A percentile compares a stretch with the other conserved stretches of the same genome.
Evolutionary conservation across 2,797 vertebrate genomes (phyloP).

Genomic region (Champsocephalus gunnari): DNA sequence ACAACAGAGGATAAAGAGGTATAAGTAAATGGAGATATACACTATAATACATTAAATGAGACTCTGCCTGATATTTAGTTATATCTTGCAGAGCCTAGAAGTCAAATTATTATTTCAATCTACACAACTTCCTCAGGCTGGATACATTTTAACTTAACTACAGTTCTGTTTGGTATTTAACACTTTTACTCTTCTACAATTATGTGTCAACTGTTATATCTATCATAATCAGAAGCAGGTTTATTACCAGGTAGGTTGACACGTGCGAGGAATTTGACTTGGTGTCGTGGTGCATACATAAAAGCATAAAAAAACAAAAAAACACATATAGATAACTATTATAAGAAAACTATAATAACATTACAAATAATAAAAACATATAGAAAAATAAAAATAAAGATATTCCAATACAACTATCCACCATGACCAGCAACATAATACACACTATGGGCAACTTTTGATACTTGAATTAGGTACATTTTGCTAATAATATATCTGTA

Average conservation of each 20-base stretch:
- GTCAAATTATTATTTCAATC: too few relatives aligned
- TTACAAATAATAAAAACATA: too few relatives aligned
- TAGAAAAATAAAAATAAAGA: not conserved
- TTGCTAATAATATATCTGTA: not conserved
- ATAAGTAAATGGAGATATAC: not conserved
- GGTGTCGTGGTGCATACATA: too few relatives aligned
- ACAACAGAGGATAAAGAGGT: slow-evolving; percentile 6
- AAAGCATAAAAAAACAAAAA: too few relatives aligned
- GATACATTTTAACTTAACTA: too few relatives aligned
- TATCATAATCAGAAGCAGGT: not conserved
- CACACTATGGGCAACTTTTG: not conserved
- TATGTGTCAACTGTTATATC: not conserved
- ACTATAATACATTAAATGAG: not conserved
- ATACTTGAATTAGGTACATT: not conserved
- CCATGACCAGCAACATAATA: not conserved
- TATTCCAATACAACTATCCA: not conserved
- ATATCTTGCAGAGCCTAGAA: not conserved
- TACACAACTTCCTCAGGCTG: too few relatives aligned
- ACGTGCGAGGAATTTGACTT: too few relatives aligned
- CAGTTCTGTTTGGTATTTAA: not conserved
- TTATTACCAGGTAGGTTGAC: too few relatives aligned
- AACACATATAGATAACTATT: too few relatives aligned
- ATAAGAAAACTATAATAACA: too few relatives aligned
- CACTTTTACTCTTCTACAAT: not conserved
- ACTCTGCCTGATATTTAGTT: not conserved